These are phyloP conservation scores for Dasypogon diadema DNA, from an alignment of 2,888 invertebrate genomes.

Conservation along the genomic window DNA sequence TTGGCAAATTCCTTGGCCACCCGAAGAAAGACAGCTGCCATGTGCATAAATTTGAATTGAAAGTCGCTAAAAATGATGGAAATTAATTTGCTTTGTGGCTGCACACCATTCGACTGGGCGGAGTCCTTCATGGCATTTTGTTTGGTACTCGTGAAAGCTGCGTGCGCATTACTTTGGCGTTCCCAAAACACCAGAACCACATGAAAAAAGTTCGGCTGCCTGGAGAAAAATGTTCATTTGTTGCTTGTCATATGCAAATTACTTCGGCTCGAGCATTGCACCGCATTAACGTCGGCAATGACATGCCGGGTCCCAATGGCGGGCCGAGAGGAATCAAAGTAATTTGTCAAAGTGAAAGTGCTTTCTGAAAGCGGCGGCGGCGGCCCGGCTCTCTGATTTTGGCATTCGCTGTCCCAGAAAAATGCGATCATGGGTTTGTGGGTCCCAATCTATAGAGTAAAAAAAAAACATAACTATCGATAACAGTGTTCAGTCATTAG, in stretches of 20 bases:
- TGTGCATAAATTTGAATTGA: constrained; percentile 45
- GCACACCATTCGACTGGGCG: constrained; percentile 1
- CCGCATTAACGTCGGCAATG: not conserved
- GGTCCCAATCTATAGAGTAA: not conserved
- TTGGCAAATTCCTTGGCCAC: constrained; percentile 26
- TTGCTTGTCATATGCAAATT: constrained; percentile 45
- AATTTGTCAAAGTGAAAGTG: constrained; percentile 36
- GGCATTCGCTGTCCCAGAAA: not conserved
- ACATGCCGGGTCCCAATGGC: not conserved
- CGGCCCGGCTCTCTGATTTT: not conserved
- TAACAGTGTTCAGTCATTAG: constrained; percentile 29
- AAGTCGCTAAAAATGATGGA: constrained; percentile 35
- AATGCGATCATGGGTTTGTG: not conserved
- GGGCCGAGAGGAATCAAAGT: not conserved
- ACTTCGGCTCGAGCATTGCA: not conserved
- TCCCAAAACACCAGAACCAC: not conserved
- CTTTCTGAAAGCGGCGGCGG: not conserved
- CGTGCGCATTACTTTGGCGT: not conserved
- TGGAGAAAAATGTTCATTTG: constrained; percentile 27
- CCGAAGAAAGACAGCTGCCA: constrained; percentile 14
- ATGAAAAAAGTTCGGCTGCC: not conserved
- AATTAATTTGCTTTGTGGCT: constrained; percentile 28
- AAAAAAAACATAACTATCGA: not conserved
- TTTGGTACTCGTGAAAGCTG: constrained; percentile 11
- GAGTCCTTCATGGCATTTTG: constrained; percentile 12